Conservation (phyloP, 1,140 invertebrate species). For the Agrilus planipennis region DNA sequence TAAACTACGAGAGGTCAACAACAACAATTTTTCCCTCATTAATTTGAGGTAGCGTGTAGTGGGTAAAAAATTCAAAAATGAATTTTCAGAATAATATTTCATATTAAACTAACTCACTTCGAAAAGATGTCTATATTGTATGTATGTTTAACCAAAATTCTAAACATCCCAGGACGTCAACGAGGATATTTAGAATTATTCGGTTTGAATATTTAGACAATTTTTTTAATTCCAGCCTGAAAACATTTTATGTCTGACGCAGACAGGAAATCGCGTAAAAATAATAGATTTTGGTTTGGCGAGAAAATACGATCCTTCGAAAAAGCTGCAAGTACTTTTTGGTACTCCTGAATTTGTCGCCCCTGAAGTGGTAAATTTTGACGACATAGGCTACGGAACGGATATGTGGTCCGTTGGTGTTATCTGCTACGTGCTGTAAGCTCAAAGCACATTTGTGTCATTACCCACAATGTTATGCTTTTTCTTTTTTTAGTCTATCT, state of each 20-base stretch:
- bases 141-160: background rate
- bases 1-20: no score
- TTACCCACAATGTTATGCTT: background rate
- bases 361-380: constrained; percentile 97
- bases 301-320: constrained; percentile 78
- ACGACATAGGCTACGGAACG: constrained; percentile 85
- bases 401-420: constrained; percentile 99
- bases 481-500: constrained; percentile 60
- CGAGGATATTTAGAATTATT: constrained; percentile 1
- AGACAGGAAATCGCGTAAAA: constrained; percentile 92
- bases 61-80: no score
- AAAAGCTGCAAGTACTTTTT: constrained; percentile 84
- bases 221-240: constrained; percentile 61
- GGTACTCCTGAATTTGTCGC: constrained; percentile 98
- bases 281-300: constrained; percentile 97
- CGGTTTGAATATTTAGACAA: background rate
- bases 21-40: no score
- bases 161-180: background rate
- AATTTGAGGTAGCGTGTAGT: no score
- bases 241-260: constrained; percentile 91
- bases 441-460: no score
- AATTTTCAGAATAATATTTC: no score
- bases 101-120: no score
- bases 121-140: no score
- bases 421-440: constrained; percentile 96